Conservation (phyloP, 92 coral and sea anemone species). For the Muricea muricata region DNA sequence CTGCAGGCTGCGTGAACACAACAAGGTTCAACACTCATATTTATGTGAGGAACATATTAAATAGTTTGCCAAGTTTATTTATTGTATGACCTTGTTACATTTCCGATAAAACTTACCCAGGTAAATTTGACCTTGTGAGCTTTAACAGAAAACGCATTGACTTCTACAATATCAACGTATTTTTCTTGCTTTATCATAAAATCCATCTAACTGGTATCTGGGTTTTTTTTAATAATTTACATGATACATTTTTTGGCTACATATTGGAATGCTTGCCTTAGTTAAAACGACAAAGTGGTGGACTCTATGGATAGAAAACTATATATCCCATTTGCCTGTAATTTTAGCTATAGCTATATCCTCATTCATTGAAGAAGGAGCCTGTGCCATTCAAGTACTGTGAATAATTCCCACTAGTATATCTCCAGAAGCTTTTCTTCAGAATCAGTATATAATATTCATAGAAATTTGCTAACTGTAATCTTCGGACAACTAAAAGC, state of each 20-base stretch:
- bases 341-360: background rate
- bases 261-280: no score
- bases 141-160: background rate
- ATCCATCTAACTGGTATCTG: no score
- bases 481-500: background rate
- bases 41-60: no score
- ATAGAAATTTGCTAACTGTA: slow-evolving; percentile 21
- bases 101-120: background rate
- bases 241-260: no score
- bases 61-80: background rate
- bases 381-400: background rate
- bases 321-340: no score
- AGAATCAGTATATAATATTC: slow-evolving; percentile 26
- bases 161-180: background rate
- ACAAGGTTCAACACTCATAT: no score
- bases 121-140: background rate
- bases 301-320: background rate
- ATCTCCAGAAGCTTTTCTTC: background rate
- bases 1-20: no score
- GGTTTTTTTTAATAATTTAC: no score
- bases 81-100: background rate
- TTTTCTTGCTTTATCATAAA: background rate
- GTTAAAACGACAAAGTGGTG: background rate
- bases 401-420: background rate
- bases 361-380: background rate